Evolutionary conservation across 1,140 invertebrate species (phyloP).

Genomic region (Triops cancriformis): DNA sequence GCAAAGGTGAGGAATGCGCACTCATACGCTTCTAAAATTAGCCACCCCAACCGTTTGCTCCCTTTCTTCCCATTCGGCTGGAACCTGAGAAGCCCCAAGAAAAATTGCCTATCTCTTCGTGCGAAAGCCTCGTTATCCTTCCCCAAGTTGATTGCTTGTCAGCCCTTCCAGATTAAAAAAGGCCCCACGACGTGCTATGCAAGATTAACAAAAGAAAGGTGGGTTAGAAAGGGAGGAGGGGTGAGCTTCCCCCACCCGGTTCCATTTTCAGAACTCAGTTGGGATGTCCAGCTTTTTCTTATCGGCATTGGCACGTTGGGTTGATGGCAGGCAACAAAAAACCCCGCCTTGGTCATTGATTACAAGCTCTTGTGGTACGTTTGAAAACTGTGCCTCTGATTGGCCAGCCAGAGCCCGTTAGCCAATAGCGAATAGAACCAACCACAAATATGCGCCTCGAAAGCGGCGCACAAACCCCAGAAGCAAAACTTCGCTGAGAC

Average conservation of each 20-base stretch:
- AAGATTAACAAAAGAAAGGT: background rate
- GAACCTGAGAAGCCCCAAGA: background rate
- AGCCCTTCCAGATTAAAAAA: background rate
- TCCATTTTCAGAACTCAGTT: background rate
- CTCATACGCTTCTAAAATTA: background rate
- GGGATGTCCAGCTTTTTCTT: background rate
- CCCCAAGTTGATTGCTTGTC: background rate
- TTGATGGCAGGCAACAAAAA: slow-evolving; percentile 1
- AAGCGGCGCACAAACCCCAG: background rate
- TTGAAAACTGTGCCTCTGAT: background rate
- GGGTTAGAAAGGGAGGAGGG: background rate
- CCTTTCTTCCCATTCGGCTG: background rate
- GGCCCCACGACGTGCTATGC: background rate
- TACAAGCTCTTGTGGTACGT: background rate
- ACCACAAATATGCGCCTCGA: background rate
- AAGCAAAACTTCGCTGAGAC: background rate
- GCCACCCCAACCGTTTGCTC: background rate
- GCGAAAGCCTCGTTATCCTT: background rate
- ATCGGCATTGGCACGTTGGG: slow-evolving; percentile 8
- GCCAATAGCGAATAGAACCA: background rate
- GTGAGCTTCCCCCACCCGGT: background rate
- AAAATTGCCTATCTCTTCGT: slow-evolving; percentile 1
- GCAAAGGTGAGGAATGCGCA: background rate
- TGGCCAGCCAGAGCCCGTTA: background rate
- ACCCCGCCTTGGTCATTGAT: slow-evolving; percentile 4